Evolutionary conservation across 2,888 invertebrate genomes (phyloP).

Genomic region (Nymphalis c-album): DNA sequence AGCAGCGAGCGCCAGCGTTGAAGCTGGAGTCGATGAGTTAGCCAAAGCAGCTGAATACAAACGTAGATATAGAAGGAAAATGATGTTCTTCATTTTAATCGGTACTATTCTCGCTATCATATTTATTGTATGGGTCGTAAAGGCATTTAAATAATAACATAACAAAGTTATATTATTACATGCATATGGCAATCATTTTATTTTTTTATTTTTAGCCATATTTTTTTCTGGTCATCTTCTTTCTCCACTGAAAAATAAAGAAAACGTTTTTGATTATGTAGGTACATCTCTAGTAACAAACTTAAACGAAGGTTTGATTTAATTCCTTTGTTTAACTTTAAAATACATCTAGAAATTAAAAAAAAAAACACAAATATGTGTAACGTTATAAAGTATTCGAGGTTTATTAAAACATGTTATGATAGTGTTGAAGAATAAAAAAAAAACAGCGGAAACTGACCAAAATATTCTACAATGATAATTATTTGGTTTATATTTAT

Average conservation of each 20-base stretch:
- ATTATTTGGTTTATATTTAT: no score
- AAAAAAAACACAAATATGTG: no score
- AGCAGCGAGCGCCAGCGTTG: slow-evolving; percentile 86
- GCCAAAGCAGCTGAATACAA: slow-evolving; percentile 91
- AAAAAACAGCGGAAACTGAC: no score
- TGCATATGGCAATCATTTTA: slow-evolving; percentile 8
- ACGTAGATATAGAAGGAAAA: slow-evolving; percentile 86
- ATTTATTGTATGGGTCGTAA: slow-evolving; percentile 85
- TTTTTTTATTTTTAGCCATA: neutral
- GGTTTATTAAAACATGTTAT: no score
- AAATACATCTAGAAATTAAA: no score
- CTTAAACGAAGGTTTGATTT: no score
- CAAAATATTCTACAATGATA: no score
- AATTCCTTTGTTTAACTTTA: no score
- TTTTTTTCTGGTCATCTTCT: neutral
- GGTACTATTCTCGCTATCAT: slow-evolving; percentile 85
- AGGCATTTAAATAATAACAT: slow-evolving; percentile 74
- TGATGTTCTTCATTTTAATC: slow-evolving; percentile 86
- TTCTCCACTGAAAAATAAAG: neutral
- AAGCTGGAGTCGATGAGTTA: slow-evolving; percentile 88
- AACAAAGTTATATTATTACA: neutral
- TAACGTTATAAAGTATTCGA: no score
- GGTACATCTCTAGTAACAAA: no score
- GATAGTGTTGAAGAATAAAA: no score
- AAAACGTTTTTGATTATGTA: no score